Base-by-base conservation (phyloP, 2,113 vertebrate species). In the Tetraodon nigroviridis region DNA sequence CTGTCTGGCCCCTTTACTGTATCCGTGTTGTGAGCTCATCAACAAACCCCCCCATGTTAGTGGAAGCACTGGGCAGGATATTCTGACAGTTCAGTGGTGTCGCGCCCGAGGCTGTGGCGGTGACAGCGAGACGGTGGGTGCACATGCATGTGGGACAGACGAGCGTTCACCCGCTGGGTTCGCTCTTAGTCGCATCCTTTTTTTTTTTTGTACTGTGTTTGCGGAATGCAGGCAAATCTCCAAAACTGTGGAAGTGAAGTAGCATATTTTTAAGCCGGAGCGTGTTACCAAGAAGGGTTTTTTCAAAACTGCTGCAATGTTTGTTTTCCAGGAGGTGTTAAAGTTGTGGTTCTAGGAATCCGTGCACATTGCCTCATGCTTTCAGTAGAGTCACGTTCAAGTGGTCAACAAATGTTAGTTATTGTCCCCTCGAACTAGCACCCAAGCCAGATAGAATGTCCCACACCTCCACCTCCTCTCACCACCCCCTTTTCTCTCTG, bases 81-180 rank as follows among this genome's bases (percentile, higher is more conserved):
- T 71, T 71, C 58, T 6, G 32, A 40, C 53, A 78, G 75, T 77
- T 82, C 81, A 79, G 65, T 41, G 64, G 20, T 46, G 46, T 58
- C 19, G 12, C 61, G 64, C 67, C 45, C 1, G 11, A 71, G 65
- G 76, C 67, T 21, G 44, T 15, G 40, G 44, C 64, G 32, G 60
- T 51, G 42, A 58, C 45, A 57, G 12, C 59, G 51, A 67, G 62
- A 63, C 47, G 52, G 57, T 50, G 37, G 58, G 71, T 52, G 64
- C 18, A 32, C n/a, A 21, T 76, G 55, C 7, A n/a, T 69, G 49
- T 52, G 55, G 67, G 45, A 72, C 58, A 52, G 52, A 61, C 7
- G 62, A 46, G 56, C 15, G 7, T 59, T 75, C 60, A 20, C 22
- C 41, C 58, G 32, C 5, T 18, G 6, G 10, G 12, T 18, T 12